A percentile compares a stretch with the other conserved stretches of the same genome.
Conservation (phyloP, 2,113 vertebrate genomes). For the Danio rerio region GRCz12tu NC_133195.1:36518001-36518500, state of each 20-base stretch:
- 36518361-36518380: slow-evolving; percentile 96
- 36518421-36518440: not conserved
- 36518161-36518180: not conserved
- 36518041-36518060: not conserved
- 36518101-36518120: not conserved
- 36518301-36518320: slow-evolving; percentile 86
- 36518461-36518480: not conserved
- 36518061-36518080: not conserved
- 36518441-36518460: not conserved
- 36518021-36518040: not conserved
- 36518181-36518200: not conserved
- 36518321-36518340: slow-evolving; percentile 88
- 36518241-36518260: not conserved
- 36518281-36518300: slow-evolving; percentile 39
- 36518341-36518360: slow-evolving; percentile 93
- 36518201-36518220: not conserved
- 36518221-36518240: not conserved
- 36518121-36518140: not conserved
- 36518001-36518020: slow-evolving; percentile 24
- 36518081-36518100: not conserved
- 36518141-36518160: not conserved
- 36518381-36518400: slow-evolving; percentile 94
- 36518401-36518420: slow-evolving; percentile 50
- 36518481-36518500: too few relatives aligned
- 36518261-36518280: not conserved